Evolutionary conservation across 2,888 invertebrate genomes (phyloP), one percentile per base, ranked within the genome.

Genomic region (Philereme transversata): DNA sequence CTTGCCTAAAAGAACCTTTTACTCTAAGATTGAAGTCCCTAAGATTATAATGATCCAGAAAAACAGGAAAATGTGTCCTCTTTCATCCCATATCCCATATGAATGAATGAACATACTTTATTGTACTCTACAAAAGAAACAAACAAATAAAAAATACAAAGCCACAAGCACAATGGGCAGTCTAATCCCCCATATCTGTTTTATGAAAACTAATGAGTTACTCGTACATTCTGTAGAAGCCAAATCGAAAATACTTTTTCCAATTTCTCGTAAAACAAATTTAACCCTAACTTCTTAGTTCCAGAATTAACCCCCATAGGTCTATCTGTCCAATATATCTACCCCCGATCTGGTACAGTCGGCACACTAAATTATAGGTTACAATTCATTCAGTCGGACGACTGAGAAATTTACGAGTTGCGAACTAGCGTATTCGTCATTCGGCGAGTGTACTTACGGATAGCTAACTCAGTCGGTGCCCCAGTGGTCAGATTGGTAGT

Each of bases 301-400:
- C 38, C 44, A 5, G 52, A 49, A 60, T 63, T 52, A 63, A 45
- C 46, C 52, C 40, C 49, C 56, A 34, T 57, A 50, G 55, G 62
- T 52, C 52, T 52, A 49, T 56, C 58, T 45, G 57, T 45, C 41
- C 41, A 46, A 52, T 52, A 62, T 58, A 62, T 58, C 50, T 62
- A 38, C 6, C 6, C 35, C 45, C 48, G 45, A 57, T 47, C 59
- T 41, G 52, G 57, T 60, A 64, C 62, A 64, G 57, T 64, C 65
- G 53, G 47, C 62, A 68, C 71, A 76, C 70, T 85, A 87, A 86
- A 87, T 87, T 83, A 83, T 75, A 78, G 76, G 85, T 84, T 81
- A 83, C 84, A 78, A 83, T 84, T 86, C 85, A 86, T 83, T 83
- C 83, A 79, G 73, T 72, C 71, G 74, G 81, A 81, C 72, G 79